These are phyloP conservation scores for Acromyrmex echinatior DNA, from an alignment of 1,140 invertebrate genomes.

Conservation along the genomic window DNA sequence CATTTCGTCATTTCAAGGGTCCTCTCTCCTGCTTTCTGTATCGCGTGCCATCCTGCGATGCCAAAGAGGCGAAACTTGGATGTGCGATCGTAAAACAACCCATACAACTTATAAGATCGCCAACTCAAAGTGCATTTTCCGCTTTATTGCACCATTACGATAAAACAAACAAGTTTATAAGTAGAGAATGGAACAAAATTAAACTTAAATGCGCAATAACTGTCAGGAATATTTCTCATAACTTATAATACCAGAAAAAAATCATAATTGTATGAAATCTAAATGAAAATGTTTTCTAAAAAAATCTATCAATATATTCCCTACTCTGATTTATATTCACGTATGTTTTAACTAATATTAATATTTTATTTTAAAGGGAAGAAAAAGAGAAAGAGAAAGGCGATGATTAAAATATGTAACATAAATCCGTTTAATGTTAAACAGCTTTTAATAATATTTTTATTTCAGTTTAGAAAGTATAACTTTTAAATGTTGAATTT, in stretches of 20 bases:
- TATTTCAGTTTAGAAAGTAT: not conserved
- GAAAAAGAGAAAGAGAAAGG: not conserved
- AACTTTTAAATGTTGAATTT: not conserved
- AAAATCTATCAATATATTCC: not conserved
- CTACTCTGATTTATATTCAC: not conserved
- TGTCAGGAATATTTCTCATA: not conserved
- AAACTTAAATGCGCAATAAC: conserved; percentile 13
- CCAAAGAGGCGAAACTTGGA: not conserved
- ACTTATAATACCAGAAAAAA: not conserved
- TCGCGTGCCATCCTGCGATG: conserved; percentile 22
- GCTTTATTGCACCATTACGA: conserved; percentile 41
- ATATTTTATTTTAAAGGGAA: not conserved
- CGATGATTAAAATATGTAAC: not conserved
- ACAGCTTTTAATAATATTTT: not conserved
- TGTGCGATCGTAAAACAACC: conserved; percentile 41
- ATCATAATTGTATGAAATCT: not conserved
- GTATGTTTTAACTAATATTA: not conserved
- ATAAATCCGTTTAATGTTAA: not conserved
- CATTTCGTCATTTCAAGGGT: conserved; percentile 46
- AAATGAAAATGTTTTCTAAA: not conserved
- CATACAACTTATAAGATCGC: conserved; percentile 28
- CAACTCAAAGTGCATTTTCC: conserved; percentile 28
- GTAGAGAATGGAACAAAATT: conserved; percentile 17
- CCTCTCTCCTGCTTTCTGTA: not conserved
- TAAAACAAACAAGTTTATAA: conserved; percentile 32